These are phyloP conservation scores for Morone chrysops DNA, from an alignment of 2,113 vertebrate genomes.

Conservation along the genomic window DNA sequence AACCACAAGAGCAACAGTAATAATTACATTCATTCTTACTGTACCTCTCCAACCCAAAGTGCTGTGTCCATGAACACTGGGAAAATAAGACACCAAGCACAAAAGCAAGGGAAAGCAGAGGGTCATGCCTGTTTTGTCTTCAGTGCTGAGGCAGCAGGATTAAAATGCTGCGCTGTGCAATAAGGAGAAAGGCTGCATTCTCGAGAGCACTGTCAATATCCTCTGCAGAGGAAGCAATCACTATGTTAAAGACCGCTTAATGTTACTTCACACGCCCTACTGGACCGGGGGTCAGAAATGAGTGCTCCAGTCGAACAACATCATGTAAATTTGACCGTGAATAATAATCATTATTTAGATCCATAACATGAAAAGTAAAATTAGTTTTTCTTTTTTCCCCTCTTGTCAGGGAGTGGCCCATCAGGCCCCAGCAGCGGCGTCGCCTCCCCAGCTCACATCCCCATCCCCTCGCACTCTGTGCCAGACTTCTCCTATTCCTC, in stretches of 20 bases:
- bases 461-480: conserved; percentile 93
- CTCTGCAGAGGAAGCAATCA: conserved; percentile 61
- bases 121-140: conserved; percentile 45
- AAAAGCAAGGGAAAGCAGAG: conserved; percentile 40
- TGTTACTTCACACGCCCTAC: conserved; percentile 7
- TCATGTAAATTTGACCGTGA: conserved; percentile 1
- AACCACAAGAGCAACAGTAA: not conserved
- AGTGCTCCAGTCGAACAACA: not conserved
- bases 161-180: conserved; percentile 70
- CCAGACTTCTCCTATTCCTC: conserved; percentile 99
- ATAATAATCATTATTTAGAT: not conserved
- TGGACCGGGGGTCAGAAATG: not conserved
- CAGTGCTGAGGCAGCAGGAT: conserved; percentile 70
- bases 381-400: not conserved
- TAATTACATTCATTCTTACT: not conserved
- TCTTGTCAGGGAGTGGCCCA: conserved; percentile 89
- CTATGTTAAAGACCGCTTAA: conserved; percentile 33
- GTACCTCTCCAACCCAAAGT: not conserved
- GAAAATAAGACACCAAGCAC: conserved; percentile 24
- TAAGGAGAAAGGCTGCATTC: conserved; percentile 55
- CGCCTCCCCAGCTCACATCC: conserved; percentile 94
- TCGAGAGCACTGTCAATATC: conserved; percentile 45
- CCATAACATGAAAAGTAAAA: not conserved
- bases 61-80: conserved; percentile 17
- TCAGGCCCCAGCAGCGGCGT: conserved; percentile 95